phyloP scores from a whole-genome alignment of 2,797 vertebrate genomes.

The Chanos chanos region DNA sequence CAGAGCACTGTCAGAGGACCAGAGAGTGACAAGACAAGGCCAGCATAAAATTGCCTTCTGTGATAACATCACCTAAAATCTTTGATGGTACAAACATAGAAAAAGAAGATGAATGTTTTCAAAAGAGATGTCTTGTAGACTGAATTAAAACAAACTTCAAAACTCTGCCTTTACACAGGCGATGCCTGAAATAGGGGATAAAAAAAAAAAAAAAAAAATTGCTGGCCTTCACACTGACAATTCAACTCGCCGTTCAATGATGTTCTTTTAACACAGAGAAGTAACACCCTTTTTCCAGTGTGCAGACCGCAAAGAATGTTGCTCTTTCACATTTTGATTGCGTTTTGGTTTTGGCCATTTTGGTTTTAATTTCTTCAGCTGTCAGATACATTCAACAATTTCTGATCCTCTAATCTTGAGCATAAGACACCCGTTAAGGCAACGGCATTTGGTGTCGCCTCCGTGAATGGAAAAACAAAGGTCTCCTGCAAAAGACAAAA shows the following conservation, averaged over 20 bases:
- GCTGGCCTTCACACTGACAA: conserved; percentile 20
- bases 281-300: no score
- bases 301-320: no score
- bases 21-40: conserved; percentile 14
- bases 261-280: no score
- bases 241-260: background rate
- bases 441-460: no score
- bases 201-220: conserved; percentile 5
- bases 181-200: background rate
- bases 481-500: no score
- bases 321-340: no score
- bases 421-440: no score
- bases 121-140: background rate
- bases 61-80: conserved; percentile 16
- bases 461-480: no score
- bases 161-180: conserved; percentile 19
- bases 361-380: no score
- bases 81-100: background rate
- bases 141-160: conserved; percentile 30
- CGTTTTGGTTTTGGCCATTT: no score
- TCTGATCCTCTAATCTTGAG: no score
- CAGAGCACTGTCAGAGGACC: background rate
- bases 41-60: conserved; percentile 12
- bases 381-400: no score
- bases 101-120: conserved; percentile 17